Evolutionary conservation across 2,888 invertebrate genomes (phyloP), one percentile per base, ranked within the genome.

Genomic region (Lochmaea crataegi): DNA sequence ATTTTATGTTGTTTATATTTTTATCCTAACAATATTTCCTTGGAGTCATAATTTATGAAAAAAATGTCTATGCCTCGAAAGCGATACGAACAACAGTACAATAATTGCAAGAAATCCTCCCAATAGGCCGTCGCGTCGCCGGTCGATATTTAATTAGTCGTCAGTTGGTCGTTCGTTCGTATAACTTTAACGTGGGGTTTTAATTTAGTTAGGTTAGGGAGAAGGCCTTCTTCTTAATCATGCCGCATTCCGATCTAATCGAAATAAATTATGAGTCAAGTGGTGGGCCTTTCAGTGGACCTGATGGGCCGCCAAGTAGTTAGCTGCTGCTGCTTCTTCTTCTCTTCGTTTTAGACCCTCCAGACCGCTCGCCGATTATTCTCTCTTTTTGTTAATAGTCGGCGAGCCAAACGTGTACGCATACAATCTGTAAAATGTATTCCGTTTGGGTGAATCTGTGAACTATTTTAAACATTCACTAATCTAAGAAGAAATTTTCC

Each of bases 161-260:
- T 66, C 72, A 72, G 73, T 56, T 76, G 68, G 71, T 73, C 78
- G 79, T 80, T 82, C 83, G 82, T 83, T 41, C 42, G 18, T 42
- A 41, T 42, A 41, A 63, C 38, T 42, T 63, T 84, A 81, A 70
- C 57, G 70, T 83, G 82, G 82, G 81, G 81, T 79, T 82, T 82
- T 83, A 82, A 83, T 84, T 83, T 83, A 83, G 83, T 83, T 83
- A 82, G 81, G 70, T 70, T 70, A 58, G 65, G 77, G 68, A 76
- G 79, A 81, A 79, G 83, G 83, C 82, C 84, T 83, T 83, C 78
- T 80, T 78, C 78, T 80, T 79, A 81, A 82, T 83, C 82, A 80
- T 79, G 75, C 79, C 81, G 81, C 83, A 83, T 84, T 81, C 84
- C 84, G 84, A 84, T 84, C 84, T 84, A 84, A 84, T 84, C 84